Conservation (phyloP, 2,113 vertebrate genomes). For the Echinops telfairi region DNA sequence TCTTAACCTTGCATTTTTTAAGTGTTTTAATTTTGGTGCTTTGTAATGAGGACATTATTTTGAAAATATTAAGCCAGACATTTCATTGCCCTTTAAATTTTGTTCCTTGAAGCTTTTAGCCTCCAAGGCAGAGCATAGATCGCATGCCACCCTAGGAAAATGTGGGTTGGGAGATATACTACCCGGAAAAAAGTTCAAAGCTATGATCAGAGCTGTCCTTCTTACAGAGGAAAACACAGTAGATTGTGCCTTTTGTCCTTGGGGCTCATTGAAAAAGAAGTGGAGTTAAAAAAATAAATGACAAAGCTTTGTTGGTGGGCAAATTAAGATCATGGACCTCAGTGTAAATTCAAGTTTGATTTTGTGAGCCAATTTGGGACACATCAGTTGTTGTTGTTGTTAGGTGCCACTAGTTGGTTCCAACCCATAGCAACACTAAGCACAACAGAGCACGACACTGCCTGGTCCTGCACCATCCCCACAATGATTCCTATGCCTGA, state of each 20-base stretch:
- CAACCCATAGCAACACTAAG: too few species aligned
- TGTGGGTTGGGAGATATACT: not conserved
- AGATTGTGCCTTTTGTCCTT: not conserved
- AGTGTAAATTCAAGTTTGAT: not conserved
- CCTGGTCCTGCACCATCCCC: too few species aligned
- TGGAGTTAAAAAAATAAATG: not conserved
- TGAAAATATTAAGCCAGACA: constrained; percentile 6
- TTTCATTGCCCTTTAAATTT: constrained; percentile 24
- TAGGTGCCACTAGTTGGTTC: too few species aligned
- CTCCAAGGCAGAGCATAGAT: not conserved
- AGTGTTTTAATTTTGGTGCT: not conserved
- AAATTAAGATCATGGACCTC: not conserved
- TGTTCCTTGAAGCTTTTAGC: not conserved
- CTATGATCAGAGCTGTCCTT: not conserved
- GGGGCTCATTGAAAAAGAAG: not conserved
- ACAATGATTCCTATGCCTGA: too few species aligned
- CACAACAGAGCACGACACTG: too few species aligned
- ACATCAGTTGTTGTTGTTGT: too few species aligned
- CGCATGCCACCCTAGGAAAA: not conserved
- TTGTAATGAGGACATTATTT: constrained; percentile 1
- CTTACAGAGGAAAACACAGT: not conserved
- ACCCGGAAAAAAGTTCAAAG: constrained; percentile 5
- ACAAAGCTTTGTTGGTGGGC: not conserved
- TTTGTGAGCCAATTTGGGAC: not conserved
- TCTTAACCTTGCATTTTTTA: not conserved